Evolutionary conservation across 1,140 invertebrate genomes (phyloP).

Genomic region (Trachelipus rathkii): DNA sequence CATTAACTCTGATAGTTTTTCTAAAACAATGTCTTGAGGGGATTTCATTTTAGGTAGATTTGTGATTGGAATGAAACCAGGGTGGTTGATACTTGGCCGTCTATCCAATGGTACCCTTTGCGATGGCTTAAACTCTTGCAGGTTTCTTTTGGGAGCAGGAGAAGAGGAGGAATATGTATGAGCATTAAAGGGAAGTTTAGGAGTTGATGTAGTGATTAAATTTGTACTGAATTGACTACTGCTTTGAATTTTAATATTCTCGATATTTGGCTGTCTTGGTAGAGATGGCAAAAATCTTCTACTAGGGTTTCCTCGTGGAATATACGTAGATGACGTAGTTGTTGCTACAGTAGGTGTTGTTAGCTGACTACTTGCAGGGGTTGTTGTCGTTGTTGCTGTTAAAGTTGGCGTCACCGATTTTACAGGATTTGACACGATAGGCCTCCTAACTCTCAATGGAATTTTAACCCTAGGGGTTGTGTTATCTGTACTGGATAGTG

Average conservation of each 20-base stretch:
- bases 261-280: background rate
- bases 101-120: too few species aligned
- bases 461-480: background rate
- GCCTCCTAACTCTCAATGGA: background rate
- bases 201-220: background rate
- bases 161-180: background rate
- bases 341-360: background rate
- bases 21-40: background rate
- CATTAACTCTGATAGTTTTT: slow-evolving; percentile 6
- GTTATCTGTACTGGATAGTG: too few species aligned
- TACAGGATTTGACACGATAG: background rate
- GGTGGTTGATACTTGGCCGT: background rate
- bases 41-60: slow-evolving; percentile 1
- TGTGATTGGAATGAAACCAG: background rate
- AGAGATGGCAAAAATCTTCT: background rate
- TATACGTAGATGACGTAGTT: background rate
- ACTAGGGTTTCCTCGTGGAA: background rate
- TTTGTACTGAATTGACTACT: background rate
- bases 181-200: background rate
- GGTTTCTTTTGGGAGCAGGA: background rate
- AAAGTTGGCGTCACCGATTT: background rate
- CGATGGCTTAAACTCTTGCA: background rate
- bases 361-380: background rate
- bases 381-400: background rate
- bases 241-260: background rate